Conservation (phyloP, 37 sponge, comb jelly and placozoan species). For the Chondrilla cf. caribensis region DNA sequence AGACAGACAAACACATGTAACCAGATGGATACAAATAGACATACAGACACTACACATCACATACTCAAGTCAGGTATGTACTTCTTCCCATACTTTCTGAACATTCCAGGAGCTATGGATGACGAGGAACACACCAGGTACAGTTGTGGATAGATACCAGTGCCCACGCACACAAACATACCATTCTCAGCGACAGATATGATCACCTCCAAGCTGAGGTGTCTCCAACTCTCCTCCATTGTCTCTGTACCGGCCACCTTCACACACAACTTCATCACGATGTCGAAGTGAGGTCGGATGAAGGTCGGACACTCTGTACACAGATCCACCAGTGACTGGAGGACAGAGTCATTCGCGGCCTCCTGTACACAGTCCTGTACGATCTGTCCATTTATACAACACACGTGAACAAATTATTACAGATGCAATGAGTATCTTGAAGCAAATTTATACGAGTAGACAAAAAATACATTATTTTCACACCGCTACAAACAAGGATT, state of each 20-base stretch:
- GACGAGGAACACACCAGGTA: too few relatives aligned
- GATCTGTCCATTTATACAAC: conserved; percentile 33
- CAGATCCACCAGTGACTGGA: conserved; percentile 91
- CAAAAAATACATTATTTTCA: too few relatives aligned
- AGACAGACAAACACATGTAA: too few relatives aligned
- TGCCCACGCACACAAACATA: not conserved
- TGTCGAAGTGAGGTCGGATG: conserved; percentile 68
- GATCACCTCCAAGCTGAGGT: conserved; percentile 85
- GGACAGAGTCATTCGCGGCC: conserved; percentile 63
- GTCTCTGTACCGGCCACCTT: conserved; percentile 58
- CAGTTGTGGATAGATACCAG: too few relatives aligned
- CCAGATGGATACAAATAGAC: too few relatives aligned
- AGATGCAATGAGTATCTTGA: not conserved
- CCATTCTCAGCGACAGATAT: conserved; percentile 91
- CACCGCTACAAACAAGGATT: too few relatives aligned
- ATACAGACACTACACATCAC: not conserved
- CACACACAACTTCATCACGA: conserved; percentile 65
- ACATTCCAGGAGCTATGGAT: conserved; percentile 78
- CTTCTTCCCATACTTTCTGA: conserved; percentile 75
- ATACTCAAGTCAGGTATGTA: conserved; percentile 62
- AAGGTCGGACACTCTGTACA: conserved; percentile 87
- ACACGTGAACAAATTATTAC: not conserved
- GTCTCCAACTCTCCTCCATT: conserved; percentile 79
- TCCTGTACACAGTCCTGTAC: conserved; percentile 58
- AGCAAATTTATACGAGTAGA: too few relatives aligned